Evolutionary conservation across 1,140 invertebrate species (phyloP).

Genomic region (Riptortus pedestris): DNA sequence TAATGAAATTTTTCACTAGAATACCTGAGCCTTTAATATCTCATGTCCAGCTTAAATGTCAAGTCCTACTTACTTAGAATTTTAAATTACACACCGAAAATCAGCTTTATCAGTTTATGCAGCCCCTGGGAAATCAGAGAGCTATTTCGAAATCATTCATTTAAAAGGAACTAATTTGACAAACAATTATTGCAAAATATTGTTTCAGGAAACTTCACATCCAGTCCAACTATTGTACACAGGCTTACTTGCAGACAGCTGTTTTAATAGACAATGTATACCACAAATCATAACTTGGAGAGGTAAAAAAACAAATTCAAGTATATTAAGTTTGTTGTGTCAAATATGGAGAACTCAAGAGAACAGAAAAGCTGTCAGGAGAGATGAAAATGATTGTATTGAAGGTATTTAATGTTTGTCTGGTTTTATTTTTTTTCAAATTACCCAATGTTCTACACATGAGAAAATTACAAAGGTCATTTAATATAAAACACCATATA

Average conservation of each 20-base stretch:
- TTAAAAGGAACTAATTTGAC: no score
- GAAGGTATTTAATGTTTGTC: constrained; percentile 3
- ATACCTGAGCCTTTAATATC: no score
- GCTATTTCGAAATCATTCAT: no score
- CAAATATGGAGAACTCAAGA: constrained; percentile 24
- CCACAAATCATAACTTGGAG: constrained; percentile 24
- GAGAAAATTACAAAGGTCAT: background rate
- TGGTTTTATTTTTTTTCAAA: background rate
- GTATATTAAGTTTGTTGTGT: constrained; percentile 16
- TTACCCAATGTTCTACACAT: background rate
- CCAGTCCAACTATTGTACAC: background rate
- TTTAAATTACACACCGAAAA: no score
- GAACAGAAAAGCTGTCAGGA: constrained; percentile 15
- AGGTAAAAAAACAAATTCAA: constrained; percentile 2
- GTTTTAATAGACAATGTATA: background rate
- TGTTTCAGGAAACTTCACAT: constrained; percentile 8
- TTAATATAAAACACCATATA: background rate
- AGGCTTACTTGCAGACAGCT: constrained; percentile 1
- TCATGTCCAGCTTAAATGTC: no score
- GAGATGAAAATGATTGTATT: constrained; percentile 20
- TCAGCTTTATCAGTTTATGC: no score
- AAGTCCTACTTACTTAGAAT: background rate
- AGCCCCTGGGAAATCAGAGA: no score
- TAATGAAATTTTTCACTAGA: no score
- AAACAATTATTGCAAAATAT: background rate